These are phyloP conservation scores for Pocillopora verrucosa DNA, from an alignment of 64 coral and sea anemone genomes.

Conservation along the genomic window DNA sequence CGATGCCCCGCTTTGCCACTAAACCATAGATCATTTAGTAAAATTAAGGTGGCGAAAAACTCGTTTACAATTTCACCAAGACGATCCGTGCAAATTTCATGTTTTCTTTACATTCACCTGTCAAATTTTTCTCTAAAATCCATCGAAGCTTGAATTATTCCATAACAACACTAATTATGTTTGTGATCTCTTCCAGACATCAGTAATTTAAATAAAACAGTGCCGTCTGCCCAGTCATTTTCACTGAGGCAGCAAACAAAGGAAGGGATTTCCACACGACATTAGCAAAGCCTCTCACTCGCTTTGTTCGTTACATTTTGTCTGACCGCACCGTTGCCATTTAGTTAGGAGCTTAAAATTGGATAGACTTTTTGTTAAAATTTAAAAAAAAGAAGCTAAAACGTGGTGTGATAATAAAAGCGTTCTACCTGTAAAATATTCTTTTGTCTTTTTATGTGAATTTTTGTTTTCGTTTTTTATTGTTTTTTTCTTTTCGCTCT, in stretches of 20 bases:
- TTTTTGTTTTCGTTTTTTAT: too few species aligned
- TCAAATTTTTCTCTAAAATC: background rate
- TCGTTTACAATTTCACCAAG: background rate
- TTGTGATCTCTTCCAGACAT: slow-evolving; percentile 11
- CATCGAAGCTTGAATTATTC: slow-evolving; percentile 7
- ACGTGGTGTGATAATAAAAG: background rate
- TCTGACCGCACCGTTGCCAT: background rate
- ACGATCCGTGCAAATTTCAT: background rate
- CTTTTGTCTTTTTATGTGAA: background rate
- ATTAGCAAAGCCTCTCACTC: background rate
- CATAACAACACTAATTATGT: background rate
- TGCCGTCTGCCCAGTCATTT: background rate
- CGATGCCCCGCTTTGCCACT: background rate
- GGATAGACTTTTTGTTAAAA: background rate
- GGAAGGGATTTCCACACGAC: background rate
- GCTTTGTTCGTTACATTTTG: background rate
- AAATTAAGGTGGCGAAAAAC: background rate
- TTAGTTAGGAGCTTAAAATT: background rate
- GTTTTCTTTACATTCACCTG: background rate
- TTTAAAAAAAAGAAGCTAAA: background rate
- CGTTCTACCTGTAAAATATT: too few species aligned
- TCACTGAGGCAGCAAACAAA: background rate
- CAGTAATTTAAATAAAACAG: background rate
- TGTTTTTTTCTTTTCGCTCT: too few species aligned
- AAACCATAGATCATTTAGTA: background rate